These are phyloP conservation scores for Eretmochelys imbricata DNA, from an alignment of 2,113 vertebrate genomes.

Conservation along the genomic window DNA sequence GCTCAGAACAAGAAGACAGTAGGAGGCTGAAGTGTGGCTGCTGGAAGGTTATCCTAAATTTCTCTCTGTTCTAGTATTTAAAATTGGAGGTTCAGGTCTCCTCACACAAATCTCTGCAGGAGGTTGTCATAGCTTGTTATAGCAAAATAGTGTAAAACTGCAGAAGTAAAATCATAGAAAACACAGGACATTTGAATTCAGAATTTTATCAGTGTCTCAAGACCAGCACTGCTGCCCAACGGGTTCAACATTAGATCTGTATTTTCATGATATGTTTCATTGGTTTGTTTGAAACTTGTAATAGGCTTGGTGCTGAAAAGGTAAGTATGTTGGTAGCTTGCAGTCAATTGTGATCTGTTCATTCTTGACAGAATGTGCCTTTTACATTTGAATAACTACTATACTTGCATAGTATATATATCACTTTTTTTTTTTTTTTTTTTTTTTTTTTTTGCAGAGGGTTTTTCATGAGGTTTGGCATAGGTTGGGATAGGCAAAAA, in stretches of 20 bases:
- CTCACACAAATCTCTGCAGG: not conserved
- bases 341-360: not conserved
- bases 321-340: not conserved
- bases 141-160: not conserved
- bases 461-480: too few relatives aligned
- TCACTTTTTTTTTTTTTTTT: too few relatives aligned
- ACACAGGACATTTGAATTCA: not conserved
- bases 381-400: not conserved
- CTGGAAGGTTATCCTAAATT: too few relatives aligned
- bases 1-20: too few relatives aligned
- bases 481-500: not conserved
- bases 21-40: too few relatives aligned
- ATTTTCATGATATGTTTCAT: not conserved
- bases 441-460: not conserved
- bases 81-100: not conserved
- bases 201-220: not conserved
- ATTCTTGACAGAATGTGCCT: not conserved
- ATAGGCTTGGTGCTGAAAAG: not conserved
- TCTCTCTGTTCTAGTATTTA: not conserved
- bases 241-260: not conserved
- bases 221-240: not conserved
- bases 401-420: not conserved
- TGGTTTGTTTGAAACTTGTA: not conserved
- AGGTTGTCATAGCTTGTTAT: not conserved
- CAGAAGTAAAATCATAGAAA: not conserved